Base-by-base conservation (phyloP, 1,140 invertebrate species). In the Monochamus saltuarius region DNA sequence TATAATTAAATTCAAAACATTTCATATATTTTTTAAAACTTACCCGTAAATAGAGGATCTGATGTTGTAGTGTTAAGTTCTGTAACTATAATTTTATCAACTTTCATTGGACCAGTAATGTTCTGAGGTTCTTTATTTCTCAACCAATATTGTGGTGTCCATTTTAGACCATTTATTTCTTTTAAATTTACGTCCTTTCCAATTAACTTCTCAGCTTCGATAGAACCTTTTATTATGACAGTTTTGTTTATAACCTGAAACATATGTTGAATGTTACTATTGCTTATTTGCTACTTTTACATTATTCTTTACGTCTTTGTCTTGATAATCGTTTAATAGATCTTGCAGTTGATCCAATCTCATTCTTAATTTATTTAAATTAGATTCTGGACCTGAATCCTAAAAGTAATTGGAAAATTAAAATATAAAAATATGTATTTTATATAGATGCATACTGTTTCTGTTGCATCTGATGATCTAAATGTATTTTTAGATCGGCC, bases 81-180 rank as follows among this genome's bases (percentile, higher is more conserved):
- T 40, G 45, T 37, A 1, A 62, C 47, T 4, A 43, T 57, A 4
- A 71, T 13, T 11, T 42, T 43, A 7, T 60, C 34, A 29, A 63
- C 56, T 47, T 37, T 59, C 9, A 65, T 49, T 10, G 54, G 37
- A 13, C 66, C 67, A 11, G 59, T 62, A 42, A 73, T 56, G 11
- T 47, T 65, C 57, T 73, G 70, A 1, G 59, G 50, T 52, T 54
- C 50, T 4, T 64, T 49, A 10, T 66, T 62, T 17, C 58, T 65
- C n/a, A 73, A 49, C 68, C 68, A 71, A 13, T 46, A 43, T 11
- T 67, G 50, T 22, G 70, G 70, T 4, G 36, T 43, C 69, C 70
- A 72, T 34, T 53, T 39, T 43, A 62, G 36, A 8, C 58, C 55
- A 54, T 72, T 72, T 14, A 70, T 29, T 11, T 13, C 43, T 35